A percentile compares a stretch with the other conserved stretches of the same genome.
Evolutionary conservation across 2,888 invertebrate species (phyloP).

Genomic region (Charanyca ferruginea): DNA sequence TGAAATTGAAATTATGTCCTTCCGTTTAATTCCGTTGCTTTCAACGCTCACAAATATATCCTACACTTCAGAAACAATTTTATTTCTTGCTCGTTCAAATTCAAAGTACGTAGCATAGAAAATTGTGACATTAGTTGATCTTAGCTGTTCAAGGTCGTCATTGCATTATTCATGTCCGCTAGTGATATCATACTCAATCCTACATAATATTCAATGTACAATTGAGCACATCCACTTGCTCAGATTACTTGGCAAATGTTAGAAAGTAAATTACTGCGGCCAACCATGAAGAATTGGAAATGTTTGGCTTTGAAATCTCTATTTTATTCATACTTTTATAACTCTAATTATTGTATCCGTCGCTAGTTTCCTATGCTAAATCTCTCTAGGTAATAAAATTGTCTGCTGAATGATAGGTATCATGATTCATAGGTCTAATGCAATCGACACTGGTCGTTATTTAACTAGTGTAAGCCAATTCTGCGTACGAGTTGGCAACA

Average conservation of each 20-base stretch:
- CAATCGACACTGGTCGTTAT: constrained; percentile 51
- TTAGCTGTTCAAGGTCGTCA: constrained; percentile 71
- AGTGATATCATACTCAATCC: constrained; percentile 76
- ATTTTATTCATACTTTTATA: constrained; percentile 40
- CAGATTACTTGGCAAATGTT: constrained; percentile 42
- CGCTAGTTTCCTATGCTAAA: constrained; percentile 23
- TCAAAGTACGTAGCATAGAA: constrained; percentile 57
- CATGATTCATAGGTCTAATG: constrained; percentile 6
- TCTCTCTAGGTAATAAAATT: constrained; percentile 35
- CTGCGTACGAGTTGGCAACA: constrained; percentile 68
- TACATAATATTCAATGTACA: constrained; percentile 56
- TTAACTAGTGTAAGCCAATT: constrained; percentile 67
- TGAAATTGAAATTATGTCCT: constrained; percentile 27
- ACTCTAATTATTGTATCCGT: constrained; percentile 24
- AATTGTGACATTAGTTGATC: constrained; percentile 71
- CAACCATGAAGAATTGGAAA: constrained; percentile 34
- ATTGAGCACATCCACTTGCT: constrained; percentile 45
- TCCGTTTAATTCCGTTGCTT: constrained; percentile 16
- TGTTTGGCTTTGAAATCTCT: constrained; percentile 40
- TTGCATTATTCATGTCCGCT: constrained; percentile 77
- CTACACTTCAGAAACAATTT: constrained; percentile 13
- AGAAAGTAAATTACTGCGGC: constrained; percentile 53
- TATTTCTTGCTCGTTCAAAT: constrained; percentile 25
- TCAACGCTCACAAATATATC: too few relatives aligned
- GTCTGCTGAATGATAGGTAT: constrained; percentile 13